phyloP scores from a whole-genome alignment of 2,888 invertebrate species.

The Drosophila flavopinicola region DNA sequence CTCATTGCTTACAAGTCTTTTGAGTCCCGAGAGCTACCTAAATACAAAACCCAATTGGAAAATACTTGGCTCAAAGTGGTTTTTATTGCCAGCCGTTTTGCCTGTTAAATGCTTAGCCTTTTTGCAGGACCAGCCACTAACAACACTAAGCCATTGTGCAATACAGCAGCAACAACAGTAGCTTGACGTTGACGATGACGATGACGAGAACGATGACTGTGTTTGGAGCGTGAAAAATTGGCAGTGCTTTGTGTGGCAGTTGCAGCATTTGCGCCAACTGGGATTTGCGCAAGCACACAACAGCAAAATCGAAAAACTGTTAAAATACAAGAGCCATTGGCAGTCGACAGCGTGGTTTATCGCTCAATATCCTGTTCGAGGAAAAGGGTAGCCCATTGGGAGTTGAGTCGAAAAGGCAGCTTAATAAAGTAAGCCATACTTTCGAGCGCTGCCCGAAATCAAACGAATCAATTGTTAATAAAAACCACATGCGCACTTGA shows the following conservation, averaged over 20 bases:
- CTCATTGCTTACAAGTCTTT: conserved; percentile 17
- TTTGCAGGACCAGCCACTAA: conserved; percentile 16
- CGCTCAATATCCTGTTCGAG: conserved; percentile 13
- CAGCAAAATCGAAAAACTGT: conserved; percentile 8
- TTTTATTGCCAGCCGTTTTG: conserved; percentile 26
- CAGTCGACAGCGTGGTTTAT: conserved; percentile 35
- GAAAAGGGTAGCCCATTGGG: conserved; percentile 13
- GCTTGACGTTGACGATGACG: background rate
- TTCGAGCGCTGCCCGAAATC: conserved; percentile 22
- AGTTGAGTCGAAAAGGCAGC: background rate
- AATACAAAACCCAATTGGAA: conserved; percentile 44
- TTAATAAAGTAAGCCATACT: conserved; percentile 4
- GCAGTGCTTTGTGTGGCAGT: conserved; percentile 19
- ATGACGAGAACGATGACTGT: background rate
- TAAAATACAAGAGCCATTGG: conserved; percentile 7
- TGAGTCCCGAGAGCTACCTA: conserved; percentile 13
- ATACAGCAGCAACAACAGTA: background rate
- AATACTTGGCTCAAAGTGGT: conserved; percentile 27
- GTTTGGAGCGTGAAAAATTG: conserved; percentile 20
- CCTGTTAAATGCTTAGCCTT: conserved; percentile 39
- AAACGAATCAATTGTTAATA: conserved; percentile 35
- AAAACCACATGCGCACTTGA: conserved; percentile 40
- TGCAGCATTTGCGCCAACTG: conserved; percentile 50
- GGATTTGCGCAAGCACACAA: conserved; percentile 54
- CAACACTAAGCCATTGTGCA: conserved; percentile 44